These are phyloP conservation scores for Channallabes apus DNA, from an alignment of 2,797 vertebrate species.

Conservation along the genomic window DNA sequence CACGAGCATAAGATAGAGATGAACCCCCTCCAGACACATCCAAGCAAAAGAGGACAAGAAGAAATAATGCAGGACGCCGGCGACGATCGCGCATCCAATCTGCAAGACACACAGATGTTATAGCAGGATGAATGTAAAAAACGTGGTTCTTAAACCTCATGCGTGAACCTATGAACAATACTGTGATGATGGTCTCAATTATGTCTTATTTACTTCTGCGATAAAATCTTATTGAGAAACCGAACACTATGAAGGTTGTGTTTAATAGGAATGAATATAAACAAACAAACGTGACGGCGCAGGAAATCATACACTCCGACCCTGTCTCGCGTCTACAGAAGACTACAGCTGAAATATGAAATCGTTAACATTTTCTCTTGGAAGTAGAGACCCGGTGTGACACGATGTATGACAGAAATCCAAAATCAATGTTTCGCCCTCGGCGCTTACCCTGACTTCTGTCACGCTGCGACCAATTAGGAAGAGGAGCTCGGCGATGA, in stretches of 20 bases:
- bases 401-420: slow-evolving; percentile 27
- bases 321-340: neutral
- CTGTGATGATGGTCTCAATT: neutral
- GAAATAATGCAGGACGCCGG: slow-evolving; percentile 97
- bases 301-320: neutral
- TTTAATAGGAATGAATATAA: neutral
- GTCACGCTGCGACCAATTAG: slow-evolving; percentile 98
- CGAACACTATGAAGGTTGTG: neutral
- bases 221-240: neutral
- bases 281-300: neutral
- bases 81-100: slow-evolving; percentile 97
- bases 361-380: neutral
- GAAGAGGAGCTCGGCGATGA: slow-evolving; percentile 97
- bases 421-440: slow-evolving; percentile 50
- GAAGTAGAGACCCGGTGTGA: slow-evolving; percentile 24
- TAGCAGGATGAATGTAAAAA: neutral
- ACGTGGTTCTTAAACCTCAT: too few relatives aligned
- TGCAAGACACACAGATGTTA: slow-evolving; percentile 63
- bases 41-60: slow-evolving; percentile 98
- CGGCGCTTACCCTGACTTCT: slow-evolving; percentile 84
- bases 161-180: neutral
- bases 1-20: slow-evolving; percentile 98
- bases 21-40: slow-evolving; percentile 98
- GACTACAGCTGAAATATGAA: neutral
- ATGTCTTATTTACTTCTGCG: neutral